A percentile compares a stretch with the other conserved stretches of the same genome.
These are phyloP conservation scores for Cyphomyrus plagiostoma DNA, from an alignment of 2,113 vertebrate species.

Conservation along the genomic window DNA sequence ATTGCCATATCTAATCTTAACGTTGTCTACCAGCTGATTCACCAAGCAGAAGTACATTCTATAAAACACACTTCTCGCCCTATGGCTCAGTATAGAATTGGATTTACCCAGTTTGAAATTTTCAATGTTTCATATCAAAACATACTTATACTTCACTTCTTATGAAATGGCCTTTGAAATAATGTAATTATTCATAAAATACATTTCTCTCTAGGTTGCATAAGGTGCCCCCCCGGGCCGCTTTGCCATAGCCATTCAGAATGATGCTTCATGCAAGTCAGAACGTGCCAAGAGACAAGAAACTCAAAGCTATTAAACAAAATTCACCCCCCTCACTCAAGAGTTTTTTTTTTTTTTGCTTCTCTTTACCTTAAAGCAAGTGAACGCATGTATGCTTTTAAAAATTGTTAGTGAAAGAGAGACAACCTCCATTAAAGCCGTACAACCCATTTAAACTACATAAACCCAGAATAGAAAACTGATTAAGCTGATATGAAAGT, in stretches of 20 bases:
- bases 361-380: background rate
- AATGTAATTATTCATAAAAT: background rate
- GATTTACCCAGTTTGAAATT: background rate
- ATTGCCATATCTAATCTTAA: background rate
- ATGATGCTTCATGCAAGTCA: background rate
- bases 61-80: background rate
- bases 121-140: background rate
- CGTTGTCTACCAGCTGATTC: background rate
- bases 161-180: background rate
- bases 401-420: background rate
- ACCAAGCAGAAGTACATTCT: background rate
- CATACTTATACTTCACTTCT: background rate
- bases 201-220: background rate
- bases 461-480: background rate
- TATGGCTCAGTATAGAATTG: background rate
- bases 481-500: background rate
- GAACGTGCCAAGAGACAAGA: background rate
- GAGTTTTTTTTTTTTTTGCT: background rate
- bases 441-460: background rate
- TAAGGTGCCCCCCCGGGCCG: background rate
- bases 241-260: background rate
- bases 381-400: background rate
- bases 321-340: background rate
- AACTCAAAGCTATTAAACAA: background rate
- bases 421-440: background rate